Evolutionary conservation across 2,113 vertebrate species (phyloP), one percentile per base, ranked within the genome.

Genomic region (Meles meles): DNA sequence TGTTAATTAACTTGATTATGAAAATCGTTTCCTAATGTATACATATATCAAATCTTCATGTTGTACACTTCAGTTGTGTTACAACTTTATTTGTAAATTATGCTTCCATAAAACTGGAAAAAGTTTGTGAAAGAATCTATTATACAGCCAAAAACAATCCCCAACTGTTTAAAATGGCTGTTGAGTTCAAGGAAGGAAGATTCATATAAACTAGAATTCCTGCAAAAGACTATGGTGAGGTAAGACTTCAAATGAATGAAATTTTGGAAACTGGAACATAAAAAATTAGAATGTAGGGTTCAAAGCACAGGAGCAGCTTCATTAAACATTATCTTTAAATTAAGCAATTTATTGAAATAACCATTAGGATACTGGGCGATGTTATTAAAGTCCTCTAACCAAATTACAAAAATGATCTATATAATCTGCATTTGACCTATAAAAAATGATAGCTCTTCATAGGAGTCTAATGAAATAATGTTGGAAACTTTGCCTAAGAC

Each of bases 301-400:
- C 81, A 85, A 79, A 90, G 18, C 14, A 37, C 27, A 74, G 12
- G 14, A 91, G 15, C 29, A 65, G 20, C 27, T 37, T 91, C 90
- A 92, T 71, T 57, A 87, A 91, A 31, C 5, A 57, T 55, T 39
- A 83, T 90, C 49, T 87, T 93, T 93, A 96, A 92, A 63, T 82
- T 63, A 94, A 83, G 17, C 37, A 79, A 65, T 69, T 83, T 37
- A 65, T 81, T 87, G 21, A 72, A 87, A 88, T 79, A 94, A 88
- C 7, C 1, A 57, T 57, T 88, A 84, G 6, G n/a, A 76, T 94
- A 17, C 61, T 57, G 42, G 52, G n/a, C 21, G 10, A 39, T 93
- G 25, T 42, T 93, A 79, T 49, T 49, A 65, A 93, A 65, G 52
- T 65, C 15, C 13, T 88, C 57, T 90, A 95, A 39, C 82, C 34